Evolutionary conservation across 2,113 vertebrate genomes (phyloP), one percentile per base, ranked within the genome.

Genomic region (Xenopus borealis): DNA sequence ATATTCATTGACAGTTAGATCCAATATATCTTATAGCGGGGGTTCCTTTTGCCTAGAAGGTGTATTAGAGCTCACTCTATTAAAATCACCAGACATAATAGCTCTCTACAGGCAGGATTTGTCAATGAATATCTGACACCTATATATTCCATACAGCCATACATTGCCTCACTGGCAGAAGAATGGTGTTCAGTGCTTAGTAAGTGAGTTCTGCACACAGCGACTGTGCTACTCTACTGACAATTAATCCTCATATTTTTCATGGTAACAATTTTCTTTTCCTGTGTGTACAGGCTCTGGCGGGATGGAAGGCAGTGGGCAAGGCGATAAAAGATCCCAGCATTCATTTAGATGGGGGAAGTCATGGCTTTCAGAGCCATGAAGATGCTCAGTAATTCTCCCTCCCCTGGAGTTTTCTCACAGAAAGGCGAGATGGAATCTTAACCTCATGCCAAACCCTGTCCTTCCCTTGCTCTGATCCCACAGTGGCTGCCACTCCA

Each of bases 401-500:
- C 87, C 88, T 87, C 80, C 81, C 72, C 52, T 86, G 83, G 85
- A 85, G 85, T 84, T 87, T 84, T 84, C 74, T 40, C 8, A 80
- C 46, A 86, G 84, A 86, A 84, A 84, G 81, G 78, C 30, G 72
- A 81, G 80, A 83, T 82, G 80, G 83, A 83, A 83, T 83, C 33
- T 40, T 40, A 40, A 40, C 33, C 81, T 65, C 81, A 84, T 71
- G 81, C 79, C 82, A 79, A 87, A 84, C 87, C 79, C 79, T 79
- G 82, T 82, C 66, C 88, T 85, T 86, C 79, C 85, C 81, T 79
- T 70, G 79, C 71, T 79, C 78, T 80, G 78, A 78, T 80, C 78
- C 86, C 82, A 81, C 88, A 91, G 91, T 89, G 88, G 82, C 88
- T 88, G 83, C 87, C 89, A 91, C 87, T 87, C 82, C 86, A 89